phyloP scores from a whole-genome alignment of 1,140 invertebrate species.

The Mycetomoellerius zeteki region DNA sequence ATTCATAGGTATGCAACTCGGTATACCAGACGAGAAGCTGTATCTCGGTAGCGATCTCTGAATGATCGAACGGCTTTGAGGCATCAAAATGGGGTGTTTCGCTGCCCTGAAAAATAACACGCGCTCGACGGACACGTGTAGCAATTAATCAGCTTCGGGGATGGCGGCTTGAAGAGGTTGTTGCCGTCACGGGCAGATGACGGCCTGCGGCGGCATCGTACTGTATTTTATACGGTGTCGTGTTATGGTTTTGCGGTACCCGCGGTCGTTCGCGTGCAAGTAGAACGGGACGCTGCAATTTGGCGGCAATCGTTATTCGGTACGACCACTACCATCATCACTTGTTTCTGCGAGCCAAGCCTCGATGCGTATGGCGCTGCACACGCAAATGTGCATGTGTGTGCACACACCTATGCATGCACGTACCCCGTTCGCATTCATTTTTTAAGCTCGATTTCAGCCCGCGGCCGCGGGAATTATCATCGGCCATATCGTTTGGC shows the following conservation, averaged over 20 bases:
- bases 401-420: background rate
- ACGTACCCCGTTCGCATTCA: background rate
- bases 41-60: slow-evolving; percentile 45
- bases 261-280: slow-evolving; percentile 75
- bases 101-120: slow-evolving; percentile 74
- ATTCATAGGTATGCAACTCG: slow-evolving; percentile 14
- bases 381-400: background rate
- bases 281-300: slow-evolving; percentile 74
- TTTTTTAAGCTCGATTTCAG: slow-evolving; percentile 55
- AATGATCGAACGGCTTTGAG: slow-evolving; percentile 50
- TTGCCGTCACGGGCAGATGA: slow-evolving; percentile 81
- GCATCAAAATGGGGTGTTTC: slow-evolving; percentile 54
- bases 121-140: slow-evolving; percentile 75
- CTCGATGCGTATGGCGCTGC: background rate
- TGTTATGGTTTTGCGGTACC: slow-evolving; percentile 82
- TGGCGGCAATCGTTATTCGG: slow-evolving; percentile 70
- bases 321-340: background rate
- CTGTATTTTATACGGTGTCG: slow-evolving; percentile 83
- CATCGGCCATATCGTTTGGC: slow-evolving; percentile 30
- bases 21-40: background rate
- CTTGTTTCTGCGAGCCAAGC: background rate
- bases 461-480: slow-evolving; percentile 36
- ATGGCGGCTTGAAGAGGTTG: slow-evolving; percentile 78
- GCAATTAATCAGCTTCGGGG: slow-evolving; percentile 82
- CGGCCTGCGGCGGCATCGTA: slow-evolving; percentile 80